A percentile compares a stretch with the other conserved stretches of the same genome.
phyloP scores from a whole-genome alignment of 2,888 invertebrate genomes.

The Resseliella maxima region DNA sequence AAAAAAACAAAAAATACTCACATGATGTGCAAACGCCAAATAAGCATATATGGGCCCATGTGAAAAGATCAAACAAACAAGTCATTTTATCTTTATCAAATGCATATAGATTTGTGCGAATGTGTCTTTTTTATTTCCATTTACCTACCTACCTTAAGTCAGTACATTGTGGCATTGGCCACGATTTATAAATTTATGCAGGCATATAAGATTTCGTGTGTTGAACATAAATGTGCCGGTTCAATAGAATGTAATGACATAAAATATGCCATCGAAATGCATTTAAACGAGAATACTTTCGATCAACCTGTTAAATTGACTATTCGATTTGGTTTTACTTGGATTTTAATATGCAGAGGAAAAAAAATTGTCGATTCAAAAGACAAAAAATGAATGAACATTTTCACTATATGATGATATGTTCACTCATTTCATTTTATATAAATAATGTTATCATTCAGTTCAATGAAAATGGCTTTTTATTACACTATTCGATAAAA shows the following conservation, averaged over 20 bases:
- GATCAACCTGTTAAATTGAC: constrained; percentile 22
- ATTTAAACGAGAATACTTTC: constrained; percentile 38
- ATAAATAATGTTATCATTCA: constrained; percentile 33
- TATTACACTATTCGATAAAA: too few relatives aligned
- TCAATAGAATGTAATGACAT: background rate
- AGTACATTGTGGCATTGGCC: background rate
- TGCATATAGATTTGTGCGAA: constrained; percentile 5
- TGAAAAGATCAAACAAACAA: background rate
- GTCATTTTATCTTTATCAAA: background rate
- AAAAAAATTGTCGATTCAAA: too few relatives aligned
- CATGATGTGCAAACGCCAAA: background rate
- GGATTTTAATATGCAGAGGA: too few relatives aligned
- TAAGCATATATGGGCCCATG: background rate
- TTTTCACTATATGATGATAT: background rate
- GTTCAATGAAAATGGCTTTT: background rate
- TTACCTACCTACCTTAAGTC: background rate
- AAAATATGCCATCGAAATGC: constrained; percentile 35
- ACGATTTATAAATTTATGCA: background rate
- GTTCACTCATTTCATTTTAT: background rate
- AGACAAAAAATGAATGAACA: too few relatives aligned
- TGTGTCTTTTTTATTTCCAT: too few relatives aligned
- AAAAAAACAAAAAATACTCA: too few relatives aligned
- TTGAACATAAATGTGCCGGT: background rate
- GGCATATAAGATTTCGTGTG: constrained; percentile 7
- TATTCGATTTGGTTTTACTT: background rate